Percentiles rank a stretch among this genome's conserved stretches.
These are phyloP conservation scores for Hippolais icterina DNA, from an alignment of 2,113 vertebrate species.

Conservation along the genomic window DNA sequence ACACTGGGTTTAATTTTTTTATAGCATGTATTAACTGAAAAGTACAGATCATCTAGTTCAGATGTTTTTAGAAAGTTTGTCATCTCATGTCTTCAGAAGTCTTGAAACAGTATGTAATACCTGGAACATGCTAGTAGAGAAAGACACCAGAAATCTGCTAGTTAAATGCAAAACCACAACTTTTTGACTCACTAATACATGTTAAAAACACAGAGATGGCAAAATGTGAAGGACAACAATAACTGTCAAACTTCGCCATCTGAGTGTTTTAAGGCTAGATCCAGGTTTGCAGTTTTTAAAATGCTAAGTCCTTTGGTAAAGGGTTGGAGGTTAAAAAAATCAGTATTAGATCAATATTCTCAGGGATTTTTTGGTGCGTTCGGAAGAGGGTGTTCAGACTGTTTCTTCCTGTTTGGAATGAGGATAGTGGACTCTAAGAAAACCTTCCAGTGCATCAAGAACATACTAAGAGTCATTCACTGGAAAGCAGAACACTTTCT, in stretches of 20 bases:
- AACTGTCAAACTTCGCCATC: neutral
- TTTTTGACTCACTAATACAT: neutral
- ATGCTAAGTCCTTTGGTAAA: constrained; percentile 14
- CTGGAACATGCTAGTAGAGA: neutral
- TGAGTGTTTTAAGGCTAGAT: constrained; percentile 5
- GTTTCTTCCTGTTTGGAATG: neutral
- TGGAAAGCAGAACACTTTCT: neutral
- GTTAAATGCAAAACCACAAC: neutral
- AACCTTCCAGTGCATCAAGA: neutral
- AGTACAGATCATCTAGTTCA: neutral
- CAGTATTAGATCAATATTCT: neutral
- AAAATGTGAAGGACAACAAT: constrained; percentile 19
- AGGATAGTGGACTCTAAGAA: neutral
- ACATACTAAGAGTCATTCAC: neutral
- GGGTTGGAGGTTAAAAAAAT: neutral
- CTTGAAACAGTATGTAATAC: neutral
- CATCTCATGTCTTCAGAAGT: neutral
- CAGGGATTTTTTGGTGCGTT: neutral
- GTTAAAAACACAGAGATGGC: neutral
- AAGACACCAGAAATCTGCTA: neutral
- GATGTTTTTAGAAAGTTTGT: neutral
- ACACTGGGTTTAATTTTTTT: neutral
- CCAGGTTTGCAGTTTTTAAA: constrained; percentile 1
- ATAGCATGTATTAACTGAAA: neutral
- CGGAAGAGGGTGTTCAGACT: neutral